phyloP scores from a whole-genome alignment of 2,888 invertebrate species.

The Drosophila rellima region DNA sequence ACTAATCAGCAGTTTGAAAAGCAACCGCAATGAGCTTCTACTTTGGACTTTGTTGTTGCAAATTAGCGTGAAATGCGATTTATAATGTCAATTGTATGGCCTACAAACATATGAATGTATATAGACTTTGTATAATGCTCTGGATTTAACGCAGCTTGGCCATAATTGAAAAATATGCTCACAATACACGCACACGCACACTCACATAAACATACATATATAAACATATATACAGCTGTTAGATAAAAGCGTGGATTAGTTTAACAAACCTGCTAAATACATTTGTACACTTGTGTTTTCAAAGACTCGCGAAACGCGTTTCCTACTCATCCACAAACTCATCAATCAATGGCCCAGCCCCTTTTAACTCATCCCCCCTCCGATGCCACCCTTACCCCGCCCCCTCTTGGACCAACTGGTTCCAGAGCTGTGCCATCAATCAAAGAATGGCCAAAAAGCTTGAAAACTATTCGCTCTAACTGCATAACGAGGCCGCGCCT shows the following conservation, averaged over 20 bases:
- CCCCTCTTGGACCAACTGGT: conserved; percentile 14
- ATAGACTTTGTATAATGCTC: conserved; percentile 16
- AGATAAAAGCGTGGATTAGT: conserved; percentile 75
- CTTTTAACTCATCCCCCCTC: not conserved
- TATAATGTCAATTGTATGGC: conserved; percentile 77
- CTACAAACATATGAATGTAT: conserved; percentile 6
- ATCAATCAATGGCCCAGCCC: conserved; percentile 45
- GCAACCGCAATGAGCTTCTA: conserved; percentile 28
- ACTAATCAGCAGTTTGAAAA: conserved; percentile 60
- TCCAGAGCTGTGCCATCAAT: conserved; percentile 62
- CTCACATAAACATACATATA: not conserved
- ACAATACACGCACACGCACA: conserved; percentile 19
- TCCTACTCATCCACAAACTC: conserved; percentile 14
- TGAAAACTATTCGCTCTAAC: conserved; percentile 72
- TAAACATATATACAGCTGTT: conserved; percentile 4
- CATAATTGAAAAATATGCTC: conserved; percentile 72
- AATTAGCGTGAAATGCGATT: conserved; percentile 82
- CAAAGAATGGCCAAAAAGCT: conserved; percentile 42
- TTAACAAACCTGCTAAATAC: conserved; percentile 31
- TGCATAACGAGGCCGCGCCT: conserved; percentile 59
- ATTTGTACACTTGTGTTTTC: conserved; percentile 3
- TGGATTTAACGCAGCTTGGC: conserved; percentile 54
- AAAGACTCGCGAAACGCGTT: conserved; percentile 9
- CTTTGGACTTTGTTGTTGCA: conserved; percentile 63
- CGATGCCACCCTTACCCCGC: not conserved